Evolutionary conservation across 1,140 invertebrate species (phyloP).

Genomic region (Ectropis grisescens): DNA sequence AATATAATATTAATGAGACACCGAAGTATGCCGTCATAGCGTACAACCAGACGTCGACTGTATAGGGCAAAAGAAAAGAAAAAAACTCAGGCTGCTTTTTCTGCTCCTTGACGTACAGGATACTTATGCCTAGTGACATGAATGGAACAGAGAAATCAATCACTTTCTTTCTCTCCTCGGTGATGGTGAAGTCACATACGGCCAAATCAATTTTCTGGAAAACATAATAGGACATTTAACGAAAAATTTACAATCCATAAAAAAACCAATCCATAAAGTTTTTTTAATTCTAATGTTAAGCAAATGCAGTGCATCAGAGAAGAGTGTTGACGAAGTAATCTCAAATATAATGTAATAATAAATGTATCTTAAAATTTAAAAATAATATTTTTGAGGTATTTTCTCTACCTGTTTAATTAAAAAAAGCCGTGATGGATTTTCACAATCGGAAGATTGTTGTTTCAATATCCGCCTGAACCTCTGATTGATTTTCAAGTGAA

Average conservation of each 20-base stretch:
- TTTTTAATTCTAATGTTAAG: no score
- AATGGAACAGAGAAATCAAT: slow-evolving; percentile 95
- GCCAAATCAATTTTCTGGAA: slow-evolving; percentile 88
- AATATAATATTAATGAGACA: slow-evolving; percentile 82
- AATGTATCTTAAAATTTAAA: no score
- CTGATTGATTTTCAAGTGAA: no score
- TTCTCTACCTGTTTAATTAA: no score
- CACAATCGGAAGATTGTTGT: no score
- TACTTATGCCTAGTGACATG: slow-evolving; percentile 88
- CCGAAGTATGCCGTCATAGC: slow-evolving; percentile 85
- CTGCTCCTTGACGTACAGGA: slow-evolving; percentile 80
- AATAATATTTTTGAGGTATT: no score
- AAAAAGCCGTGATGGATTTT: no score
- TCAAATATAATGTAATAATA: background rate
- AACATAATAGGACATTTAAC: background rate
- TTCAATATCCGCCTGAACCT: no score
- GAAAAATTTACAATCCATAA: no score
- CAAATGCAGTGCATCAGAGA: no score
- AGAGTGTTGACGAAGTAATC: no score
- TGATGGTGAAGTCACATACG: slow-evolving; percentile 92
- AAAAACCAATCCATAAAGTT: no score
- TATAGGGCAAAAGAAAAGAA: slow-evolving; percentile 86
- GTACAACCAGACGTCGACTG: slow-evolving; percentile 88
- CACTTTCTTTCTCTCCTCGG: slow-evolving; percentile 82
- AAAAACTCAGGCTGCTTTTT: slow-evolving; percentile 80